Conservation (phyloP, 2,797 vertebrate species). For the Astyanax mexicanus region DNA sequence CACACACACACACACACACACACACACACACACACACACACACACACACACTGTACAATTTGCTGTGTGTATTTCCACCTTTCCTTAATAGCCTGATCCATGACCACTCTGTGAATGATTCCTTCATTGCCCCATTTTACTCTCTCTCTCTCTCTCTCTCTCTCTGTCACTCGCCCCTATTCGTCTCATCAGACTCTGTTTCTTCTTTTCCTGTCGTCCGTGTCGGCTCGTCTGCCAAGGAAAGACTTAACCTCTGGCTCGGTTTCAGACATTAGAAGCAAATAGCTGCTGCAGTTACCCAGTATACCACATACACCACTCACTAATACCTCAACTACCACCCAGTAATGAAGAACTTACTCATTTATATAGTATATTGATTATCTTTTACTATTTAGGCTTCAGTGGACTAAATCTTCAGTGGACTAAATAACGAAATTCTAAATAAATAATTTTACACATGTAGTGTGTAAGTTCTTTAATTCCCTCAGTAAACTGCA, state of each 20-base stretch:
- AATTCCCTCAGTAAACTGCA: too few species aligned
- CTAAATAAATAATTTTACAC: too few species aligned
- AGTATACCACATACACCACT: not conserved
- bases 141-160: not conserved
- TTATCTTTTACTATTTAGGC: too few species aligned
- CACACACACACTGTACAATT: not conserved
- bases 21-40: too few species aligned
- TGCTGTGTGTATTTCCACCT: not conserved
- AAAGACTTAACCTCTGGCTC: not conserved
- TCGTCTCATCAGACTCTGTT: not conserved
- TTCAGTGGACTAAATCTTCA: too few species aligned
- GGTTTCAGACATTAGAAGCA: not conserved
- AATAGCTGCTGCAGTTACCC: not conserved
- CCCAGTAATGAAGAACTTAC: too few species aligned
- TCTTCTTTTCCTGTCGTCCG: not conserved
- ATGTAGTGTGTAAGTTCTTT: too few species aligned
- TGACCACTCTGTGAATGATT: not conserved
- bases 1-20: slow-evolving; percentile 31
- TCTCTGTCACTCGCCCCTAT: not conserved
- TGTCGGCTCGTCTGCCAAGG: not conserved
- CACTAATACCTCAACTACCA: too few species aligned
- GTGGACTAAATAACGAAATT: too few species aligned
- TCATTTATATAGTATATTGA: too few species aligned
- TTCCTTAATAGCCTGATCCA: not conserved
- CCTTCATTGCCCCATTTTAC: not conserved